Evolutionary conservation across 1,140 invertebrate species (phyloP).

Genomic region (Euura saliciscinereae): DNA sequence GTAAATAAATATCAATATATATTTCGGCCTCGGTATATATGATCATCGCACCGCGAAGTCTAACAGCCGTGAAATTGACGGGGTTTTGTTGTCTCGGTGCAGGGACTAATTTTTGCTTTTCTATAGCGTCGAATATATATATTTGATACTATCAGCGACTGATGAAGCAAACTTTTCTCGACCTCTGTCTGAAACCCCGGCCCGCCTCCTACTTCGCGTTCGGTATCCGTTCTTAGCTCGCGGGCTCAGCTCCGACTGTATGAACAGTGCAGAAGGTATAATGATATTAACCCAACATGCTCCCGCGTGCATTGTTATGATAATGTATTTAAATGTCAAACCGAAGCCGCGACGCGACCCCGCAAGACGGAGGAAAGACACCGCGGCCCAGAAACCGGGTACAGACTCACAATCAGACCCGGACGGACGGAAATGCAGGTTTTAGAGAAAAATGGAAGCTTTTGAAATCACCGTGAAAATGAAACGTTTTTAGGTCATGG

Average conservation of each 20-base stretch:
- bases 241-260: background rate
- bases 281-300: conserved; percentile 44
- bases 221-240: conserved; percentile 3
- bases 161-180: background rate
- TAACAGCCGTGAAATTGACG: no score
- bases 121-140: no score
- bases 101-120: no score
- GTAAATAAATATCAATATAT: conserved; percentile 46
- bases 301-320: conserved; percentile 48
- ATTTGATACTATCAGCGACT: background rate
- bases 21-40: conserved; percentile 10
- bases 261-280: conserved; percentile 26
- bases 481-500: no score
- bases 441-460: no score
- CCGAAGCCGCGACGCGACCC: background rate
- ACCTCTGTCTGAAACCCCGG: conserved; percentile 22
- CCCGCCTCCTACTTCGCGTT: conserved; percentile 12
- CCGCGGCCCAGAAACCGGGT: no score
- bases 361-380: no score
- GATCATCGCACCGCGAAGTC: no score
- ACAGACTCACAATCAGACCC: no score
- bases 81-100: no score
- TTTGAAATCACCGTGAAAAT: no score
- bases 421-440: no score
- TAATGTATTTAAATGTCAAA: conserved; percentile 44